These are phyloP conservation scores for Numida meleagris DNA, from an alignment of 2,113 vertebrate genomes.

Conservation along the genomic window DNA sequence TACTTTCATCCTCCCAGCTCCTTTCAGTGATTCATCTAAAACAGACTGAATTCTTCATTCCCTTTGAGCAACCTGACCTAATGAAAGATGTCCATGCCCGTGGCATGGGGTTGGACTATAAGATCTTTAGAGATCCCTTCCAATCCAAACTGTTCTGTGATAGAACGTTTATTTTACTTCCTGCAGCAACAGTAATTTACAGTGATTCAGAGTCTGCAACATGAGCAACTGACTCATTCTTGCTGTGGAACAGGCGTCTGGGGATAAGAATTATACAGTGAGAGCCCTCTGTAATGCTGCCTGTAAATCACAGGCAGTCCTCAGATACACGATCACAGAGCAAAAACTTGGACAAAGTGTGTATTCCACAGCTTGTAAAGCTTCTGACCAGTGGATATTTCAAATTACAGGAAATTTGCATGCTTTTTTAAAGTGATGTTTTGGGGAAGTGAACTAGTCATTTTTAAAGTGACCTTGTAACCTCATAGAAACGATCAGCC, in stretches of 20 bases:
- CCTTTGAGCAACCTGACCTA: not conserved
- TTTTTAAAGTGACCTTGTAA: conserved; percentile 14
- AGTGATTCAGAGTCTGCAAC: not conserved
- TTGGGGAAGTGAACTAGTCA: not conserved
- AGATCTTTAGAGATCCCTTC: too few species aligned
- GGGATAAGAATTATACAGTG: not conserved
- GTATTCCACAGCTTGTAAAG: not conserved
- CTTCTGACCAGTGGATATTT: not conserved
- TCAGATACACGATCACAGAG: not conserved
- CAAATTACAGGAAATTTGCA: not conserved
- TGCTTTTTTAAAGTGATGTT: not conserved
- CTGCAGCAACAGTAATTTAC: not conserved
- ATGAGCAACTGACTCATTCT: accelerated
- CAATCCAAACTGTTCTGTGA: not conserved
- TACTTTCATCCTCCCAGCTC: not conserved
- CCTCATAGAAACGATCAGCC: not conserved
- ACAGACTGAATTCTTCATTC: not conserved
- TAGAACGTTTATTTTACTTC: not conserved
- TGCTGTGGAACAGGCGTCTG: not conserved
- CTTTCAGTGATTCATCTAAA: not conserved
- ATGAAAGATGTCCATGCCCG: too few species aligned
- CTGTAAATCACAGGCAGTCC: not conserved
- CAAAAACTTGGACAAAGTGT: not conserved
- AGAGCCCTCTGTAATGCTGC: not conserved
- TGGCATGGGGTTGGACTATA: too few species aligned